Base-by-base conservation (phyloP, 2,113 vertebrate genomes). In the Gallinago undulata region DNA sequence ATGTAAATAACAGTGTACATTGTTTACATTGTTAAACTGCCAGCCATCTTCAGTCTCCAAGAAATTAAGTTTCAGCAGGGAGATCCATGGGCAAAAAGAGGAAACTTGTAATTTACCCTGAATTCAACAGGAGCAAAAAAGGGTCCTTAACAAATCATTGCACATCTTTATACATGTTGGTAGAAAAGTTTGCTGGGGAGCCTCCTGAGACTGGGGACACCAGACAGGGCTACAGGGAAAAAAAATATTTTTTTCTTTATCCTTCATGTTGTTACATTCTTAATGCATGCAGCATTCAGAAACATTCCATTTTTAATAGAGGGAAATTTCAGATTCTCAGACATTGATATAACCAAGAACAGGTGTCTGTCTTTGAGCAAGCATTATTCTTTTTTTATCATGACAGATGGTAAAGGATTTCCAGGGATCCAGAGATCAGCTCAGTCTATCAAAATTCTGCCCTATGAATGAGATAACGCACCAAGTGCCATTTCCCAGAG, bases 381-480 rank as follows among this genome's bases (percentile, higher is more conserved):
- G 39, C 2, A 0, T 59, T 73, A 39, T 23, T 33, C 55, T 69
- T 83, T 90, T 66, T 88, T 80, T 68, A 92, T 73, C 27, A 24
- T 74, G 79, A 86, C 82, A 90, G 78, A 91, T 88, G 87, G 64
- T 56, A 67, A 78, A 94, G 86, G 64, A 94, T 92, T 95, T 95
- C 62, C 68, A 67, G 70, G 60, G 92, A 96, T 90, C 64, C 59
- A 84, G 84, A 56, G 56, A 87, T 75, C 83, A 79, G 25, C 41
- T 90, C 80, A 37, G 62, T 70, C 75, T 84, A 87, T 63, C 56
- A 88, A 86, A 89, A 89, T 70, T 81, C 83, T 87, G 45, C 48
- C 90, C 56, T 64, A 19, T 0, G 0, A 84, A 74, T 9, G 33
- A 93, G 82, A 50, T 30, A 48, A 84, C 0, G 0, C 7, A 80